phyloP scores from a whole-genome alignment of 2,797 vertebrate species.

The Tachyglossus aculeatus region DNA sequence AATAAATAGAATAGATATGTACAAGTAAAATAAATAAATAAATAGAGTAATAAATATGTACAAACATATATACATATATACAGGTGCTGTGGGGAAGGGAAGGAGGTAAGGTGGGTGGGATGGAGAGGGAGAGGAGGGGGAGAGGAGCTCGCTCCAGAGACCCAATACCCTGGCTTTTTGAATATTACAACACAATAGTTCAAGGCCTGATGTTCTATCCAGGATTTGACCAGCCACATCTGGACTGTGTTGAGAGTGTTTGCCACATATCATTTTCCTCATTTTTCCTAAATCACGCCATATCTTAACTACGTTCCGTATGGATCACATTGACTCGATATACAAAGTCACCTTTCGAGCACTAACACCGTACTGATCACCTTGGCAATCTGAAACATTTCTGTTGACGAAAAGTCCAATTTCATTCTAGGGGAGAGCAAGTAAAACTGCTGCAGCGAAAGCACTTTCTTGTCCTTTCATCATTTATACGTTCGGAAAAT shows the following conservation, averaged over 20 bases:
- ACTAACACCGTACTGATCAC: slow-evolving; percentile 9
- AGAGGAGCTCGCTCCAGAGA: slow-evolving; percentile 40
- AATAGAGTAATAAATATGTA: too few species aligned
- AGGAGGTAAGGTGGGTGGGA: too few species aligned
- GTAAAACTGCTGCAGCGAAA: slow-evolving; percentile 1
- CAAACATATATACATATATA: too few species aligned
- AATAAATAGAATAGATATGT: too few species aligned
- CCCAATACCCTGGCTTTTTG: slow-evolving; percentile 35
- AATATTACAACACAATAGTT: slow-evolving; percentile 48
- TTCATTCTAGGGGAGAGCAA: slow-evolving; percentile 37
- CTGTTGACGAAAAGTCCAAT: slow-evolving; percentile 48
- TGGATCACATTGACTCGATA: slow-evolving; percentile 24
- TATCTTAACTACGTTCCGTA: not conserved
- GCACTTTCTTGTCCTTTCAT: slow-evolving; percentile 34
- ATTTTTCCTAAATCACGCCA: slow-evolving; percentile 35
- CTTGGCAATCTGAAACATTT: slow-evolving; percentile 43
- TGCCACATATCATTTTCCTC: not conserved
- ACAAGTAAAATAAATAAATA: too few species aligned
- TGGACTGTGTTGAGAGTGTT: not conserved
- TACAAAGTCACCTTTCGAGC: slow-evolving; percentile 57
- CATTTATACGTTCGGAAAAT: slow-evolving; percentile 36
- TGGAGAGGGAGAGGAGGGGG: too few species aligned
- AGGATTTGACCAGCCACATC: slow-evolving; percentile 23
- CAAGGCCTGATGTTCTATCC: slow-evolving; percentile 23
- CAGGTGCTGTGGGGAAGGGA: too few species aligned